Evolutionary conservation across 2,797 vertebrate genomes (phyloP), one percentile per base, ranked within the genome.

Genomic region (Coregonus suidteri): DNA sequence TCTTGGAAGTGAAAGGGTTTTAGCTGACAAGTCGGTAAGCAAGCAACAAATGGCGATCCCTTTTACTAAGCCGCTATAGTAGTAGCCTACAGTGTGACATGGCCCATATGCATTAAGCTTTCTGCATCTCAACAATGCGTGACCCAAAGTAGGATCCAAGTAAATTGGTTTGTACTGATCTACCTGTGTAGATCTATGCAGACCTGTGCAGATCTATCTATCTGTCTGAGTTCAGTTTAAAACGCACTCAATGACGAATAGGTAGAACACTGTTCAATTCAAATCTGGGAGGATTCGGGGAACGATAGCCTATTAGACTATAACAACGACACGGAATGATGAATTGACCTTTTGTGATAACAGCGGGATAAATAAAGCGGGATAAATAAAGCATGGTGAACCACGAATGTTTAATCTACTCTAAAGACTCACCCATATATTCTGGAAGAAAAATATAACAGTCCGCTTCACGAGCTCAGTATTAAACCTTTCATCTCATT

Each of bases 401-500:
- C 31, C 15, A 7, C 16, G 13, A 37, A 35, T 68, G 66, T 64
- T 64, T 25, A 25, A 35, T 6, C 2, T 59, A 3, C 56, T 20
- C 56, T 67, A 11, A 56, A 65, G 20, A 91, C 92, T 92, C 81
- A 92, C 92, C 88, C 71, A 59, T 84, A 72, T 86, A 66, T 47
- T 47, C 64, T 66, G 64, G 84, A 41, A 79, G 79, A 77, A 81
- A 84, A 77, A 56, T 37, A 86, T 84, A 87, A 80, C 89, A 84
- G 89, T 85, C 88, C 89, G 88, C 87, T 85, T 75, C 85, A 53
- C 85, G 47, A 30, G 68, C 79, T 0, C 0, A 25, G 79, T 83
- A 91, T 92, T 91, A 87, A 88, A 92, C 0, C 79, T 82, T 7
- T 54, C 1, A 87, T 90, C 75, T 72, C 54, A 93, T 93, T 94